phyloP scores from a whole-genome alignment of 2,113 vertebrate genomes.

The Plotosus lineatus region DNA sequence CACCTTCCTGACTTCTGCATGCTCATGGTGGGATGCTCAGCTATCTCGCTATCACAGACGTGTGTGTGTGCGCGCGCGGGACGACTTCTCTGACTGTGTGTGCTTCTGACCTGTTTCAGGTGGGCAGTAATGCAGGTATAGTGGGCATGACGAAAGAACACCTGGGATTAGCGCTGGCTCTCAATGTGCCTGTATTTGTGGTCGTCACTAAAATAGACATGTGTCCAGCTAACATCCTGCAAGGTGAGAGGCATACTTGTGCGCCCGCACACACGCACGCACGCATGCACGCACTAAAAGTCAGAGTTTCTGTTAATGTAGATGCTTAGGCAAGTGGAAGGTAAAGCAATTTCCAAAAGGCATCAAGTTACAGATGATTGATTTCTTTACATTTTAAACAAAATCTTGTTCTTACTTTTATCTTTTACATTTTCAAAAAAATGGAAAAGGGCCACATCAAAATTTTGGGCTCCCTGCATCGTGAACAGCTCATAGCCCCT shows the following conservation, averaged over 20 bases:
- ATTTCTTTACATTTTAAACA: no score
- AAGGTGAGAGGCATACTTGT: slow-evolving; percentile 76
- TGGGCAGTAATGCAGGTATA: slow-evolving; percentile 97
- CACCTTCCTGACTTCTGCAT: slow-evolving; percentile 98
- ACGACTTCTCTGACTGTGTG: background rate
- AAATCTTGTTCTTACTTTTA: no score
- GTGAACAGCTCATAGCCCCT: no score
- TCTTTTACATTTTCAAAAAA: no score
- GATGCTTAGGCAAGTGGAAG: no score
- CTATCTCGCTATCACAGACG: background rate
- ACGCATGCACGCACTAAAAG: no score
- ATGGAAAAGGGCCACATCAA: no score
- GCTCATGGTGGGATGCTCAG: slow-evolving; percentile 86
- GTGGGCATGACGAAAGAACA: slow-evolving; percentile 99
- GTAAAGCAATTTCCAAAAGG: no score
- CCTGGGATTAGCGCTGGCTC: slow-evolving; percentile 90
- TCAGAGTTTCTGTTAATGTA: no score
- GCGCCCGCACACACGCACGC: background rate
- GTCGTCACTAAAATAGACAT: slow-evolving; percentile 99
- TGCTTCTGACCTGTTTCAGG: slow-evolving; percentile 66
- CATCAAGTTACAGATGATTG: no score
- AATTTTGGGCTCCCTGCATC: no score
- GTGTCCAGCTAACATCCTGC: slow-evolving; percentile 97
- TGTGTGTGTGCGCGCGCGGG: background rate
- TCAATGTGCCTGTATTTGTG: slow-evolving; percentile 96